A percentile compares a stretch with the other conserved stretches of the same genome.
These are phyloP conservation scores for Mimas tiliae DNA, from an alignment of 2,888 invertebrate genomes.

Conservation along the genomic window DNA sequence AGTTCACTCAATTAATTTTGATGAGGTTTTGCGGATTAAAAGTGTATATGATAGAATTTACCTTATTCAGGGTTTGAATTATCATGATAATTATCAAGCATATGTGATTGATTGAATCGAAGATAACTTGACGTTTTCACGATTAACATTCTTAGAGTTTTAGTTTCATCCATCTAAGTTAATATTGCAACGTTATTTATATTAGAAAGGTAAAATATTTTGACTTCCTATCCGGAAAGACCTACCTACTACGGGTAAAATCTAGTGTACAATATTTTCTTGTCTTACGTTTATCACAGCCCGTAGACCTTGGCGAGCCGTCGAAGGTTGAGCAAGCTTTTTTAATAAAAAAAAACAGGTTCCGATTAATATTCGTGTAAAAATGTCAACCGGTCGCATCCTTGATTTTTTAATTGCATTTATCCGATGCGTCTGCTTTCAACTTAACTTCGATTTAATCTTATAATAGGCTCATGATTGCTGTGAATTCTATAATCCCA, in stretches of 20 bases:
- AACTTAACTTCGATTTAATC: background rate
- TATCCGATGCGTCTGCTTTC: conserved; percentile 13
- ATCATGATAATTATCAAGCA: no score
- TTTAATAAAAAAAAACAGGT: conserved; percentile 23
- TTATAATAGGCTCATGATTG: background rate
- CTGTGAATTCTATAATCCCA: background rate
- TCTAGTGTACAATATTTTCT: background rate
- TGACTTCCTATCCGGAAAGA: background rate
- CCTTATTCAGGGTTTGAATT: no score
- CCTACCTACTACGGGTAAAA: background rate
- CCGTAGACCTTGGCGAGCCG: background rate
- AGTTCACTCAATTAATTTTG: no score
- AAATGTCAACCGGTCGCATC: conserved; percentile 21
- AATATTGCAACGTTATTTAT: no score
- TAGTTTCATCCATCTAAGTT: no score
- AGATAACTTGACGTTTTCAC: no score
- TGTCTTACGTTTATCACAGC: background rate
- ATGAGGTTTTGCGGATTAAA: no score
- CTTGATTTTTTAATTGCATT: conserved; percentile 14
- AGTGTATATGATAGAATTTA: no score
- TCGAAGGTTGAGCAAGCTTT: conserved; percentile 21
- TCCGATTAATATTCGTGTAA: conserved; percentile 23
- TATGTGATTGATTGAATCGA: no score
- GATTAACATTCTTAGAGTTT: no score
- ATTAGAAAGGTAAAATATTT: no score